phyloP scores from a whole-genome alignment of 2,888 invertebrate species.

The Dexiosoma caninum region DNA sequence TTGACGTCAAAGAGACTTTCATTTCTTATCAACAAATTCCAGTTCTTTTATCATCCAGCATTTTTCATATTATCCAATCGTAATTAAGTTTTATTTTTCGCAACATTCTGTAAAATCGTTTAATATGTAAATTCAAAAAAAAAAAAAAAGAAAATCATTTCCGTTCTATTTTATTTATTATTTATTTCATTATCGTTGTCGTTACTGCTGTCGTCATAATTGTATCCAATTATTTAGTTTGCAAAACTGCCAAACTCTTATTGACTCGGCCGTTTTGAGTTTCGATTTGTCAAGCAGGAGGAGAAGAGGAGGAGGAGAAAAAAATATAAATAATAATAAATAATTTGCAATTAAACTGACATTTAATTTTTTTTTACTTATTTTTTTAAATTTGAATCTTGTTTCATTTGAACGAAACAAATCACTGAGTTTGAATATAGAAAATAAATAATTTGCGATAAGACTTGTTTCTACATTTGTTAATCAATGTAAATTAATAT shows the following conservation, averaged over 20 bases:
- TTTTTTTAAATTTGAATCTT: not conserved
- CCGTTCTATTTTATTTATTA: conserved; percentile 30
- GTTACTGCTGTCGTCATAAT: conserved; percentile 8
- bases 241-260: not conserved
- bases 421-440: conserved; percentile 4
- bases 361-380: not conserved
- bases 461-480: conserved; percentile 21
- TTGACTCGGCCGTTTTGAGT: not conserved
- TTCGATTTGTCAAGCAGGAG: too few species aligned
- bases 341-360: not conserved
- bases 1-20: not conserved
- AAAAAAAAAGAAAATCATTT: conserved; percentile 40
- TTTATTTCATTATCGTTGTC: not conserved
- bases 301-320: too few species aligned
- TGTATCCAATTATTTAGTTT: conserved; percentile 26
- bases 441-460: conserved; percentile 36
- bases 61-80: not conserved
- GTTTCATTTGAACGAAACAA: not conserved
- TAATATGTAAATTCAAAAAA: conserved; percentile 33
- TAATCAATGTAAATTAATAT: conserved; percentile 53
- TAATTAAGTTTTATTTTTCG: conserved; percentile 27
- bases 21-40: not conserved
- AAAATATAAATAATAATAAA: not conserved
- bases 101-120: not conserved
- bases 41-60: not conserved